Evolutionary conservation across 2,797 vertebrate genomes (phyloP), one percentile per base, ranked within the genome.

Genomic region (Anguilla pacifica): DNA sequence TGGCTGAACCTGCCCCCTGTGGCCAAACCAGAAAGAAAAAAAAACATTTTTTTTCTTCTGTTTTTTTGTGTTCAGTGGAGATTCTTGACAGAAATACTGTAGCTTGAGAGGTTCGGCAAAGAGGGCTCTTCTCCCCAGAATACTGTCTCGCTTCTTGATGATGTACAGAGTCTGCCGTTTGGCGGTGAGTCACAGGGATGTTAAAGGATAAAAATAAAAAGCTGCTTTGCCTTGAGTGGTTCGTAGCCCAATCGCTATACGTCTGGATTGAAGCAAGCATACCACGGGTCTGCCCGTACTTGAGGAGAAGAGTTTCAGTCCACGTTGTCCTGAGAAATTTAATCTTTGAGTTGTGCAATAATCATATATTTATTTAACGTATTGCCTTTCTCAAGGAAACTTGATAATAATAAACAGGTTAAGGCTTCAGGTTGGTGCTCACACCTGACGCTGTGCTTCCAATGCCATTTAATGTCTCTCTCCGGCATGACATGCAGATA

Each of bases 61-160:
- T 19, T 79, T 43, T 43, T 79, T 79, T 6, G 19, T 81, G 35
- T 5, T 9, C 13, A 77, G 70, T 9, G 2, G 28, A 74, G 55
- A 19, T 82, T 51, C 22, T 82, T 51, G 79, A 82, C 43, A 25
- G 79, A 82, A 82, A 51, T 11, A n/a, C 79, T 82, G 43, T 51
- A 82, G n/a, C 43, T 10, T n/a, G 43, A 81, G 77, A 81, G 77
- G 17, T 46, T 49, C 49, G 10, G 22, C 19, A 10, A 1, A 0
- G 19, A 49, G 39, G 22, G 79, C 46, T n/a, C 35, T 19, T 79
- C 79, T 25, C 46, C 46, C 46, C 10, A n/a, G 46, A 22, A 25
- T 82, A 1, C 46, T 51, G 6, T 82, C 22, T 11, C 79, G 51
- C 43, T 39, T 77, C 15, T 51, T 22, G 6, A 6, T 49, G 79